Base-by-base conservation (phyloP, 2,797 vertebrate genomes). In the Vespertilio murinus region DNA sequence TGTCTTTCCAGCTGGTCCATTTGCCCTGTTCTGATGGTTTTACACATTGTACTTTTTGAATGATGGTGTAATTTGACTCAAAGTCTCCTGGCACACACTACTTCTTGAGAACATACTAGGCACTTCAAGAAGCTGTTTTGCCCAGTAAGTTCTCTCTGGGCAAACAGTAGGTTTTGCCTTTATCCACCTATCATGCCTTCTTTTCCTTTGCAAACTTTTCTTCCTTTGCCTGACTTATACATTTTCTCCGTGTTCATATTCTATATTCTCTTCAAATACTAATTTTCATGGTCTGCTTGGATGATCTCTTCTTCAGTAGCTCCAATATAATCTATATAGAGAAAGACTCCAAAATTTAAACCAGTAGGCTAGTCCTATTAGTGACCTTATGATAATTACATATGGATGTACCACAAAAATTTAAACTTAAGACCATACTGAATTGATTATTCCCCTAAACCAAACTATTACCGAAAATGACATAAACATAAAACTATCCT, bases 41-140 rank as follows among this genome's bases (percentile, higher is more conserved):
- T 97, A 97, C 96, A 96, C 95, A 92, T 96, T 35, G 96, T 95
- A 95, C 97, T 28, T 96, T 97, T 96, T 96, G 96, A 97, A 97
- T 91, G 90, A 70, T 96, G 91, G 0, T 0, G 77, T 74, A 94
- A 95, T 93, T 95, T 90, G 89, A 95, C 94, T 85, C 91, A 95
- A 25, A 80, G 74, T 90, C 95, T 95, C 82, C 73, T 64, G 87
- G 75, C 92, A 18, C 23, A 69, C 61, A 77, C 74, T 69, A 77
- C 18, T 88, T 90, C 95, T 96, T 71, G 73, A 82, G 89, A 96
- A 88, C 91, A 45, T 94, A 92, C 95, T 73, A 90, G 73, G 33
- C 22, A 47, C 38, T 88, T 96, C 14, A 65, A n/a, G 54, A 83
- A 74, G 17, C 20, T 88, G 52, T 65, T 82, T 71, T 80, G 40